Conservation (phyloP, 1,140 invertebrate genomes). For the Drusus annulatus region DNA sequence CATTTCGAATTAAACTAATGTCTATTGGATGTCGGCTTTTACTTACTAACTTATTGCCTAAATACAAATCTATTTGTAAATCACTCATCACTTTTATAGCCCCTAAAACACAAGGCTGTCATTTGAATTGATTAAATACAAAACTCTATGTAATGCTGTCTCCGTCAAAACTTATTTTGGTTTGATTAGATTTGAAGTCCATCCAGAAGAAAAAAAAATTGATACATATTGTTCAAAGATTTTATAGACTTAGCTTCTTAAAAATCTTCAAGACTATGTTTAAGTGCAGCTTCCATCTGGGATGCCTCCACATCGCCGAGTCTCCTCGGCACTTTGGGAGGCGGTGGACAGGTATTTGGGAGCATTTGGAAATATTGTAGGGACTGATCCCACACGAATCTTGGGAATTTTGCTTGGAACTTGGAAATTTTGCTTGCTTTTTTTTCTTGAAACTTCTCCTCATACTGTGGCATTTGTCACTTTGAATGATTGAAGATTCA, state of each 20-base stretch:
- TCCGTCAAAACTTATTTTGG: neutral
- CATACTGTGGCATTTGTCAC: neutral
- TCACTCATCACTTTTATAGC: conserved; percentile 1
- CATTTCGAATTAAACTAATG: neutral
- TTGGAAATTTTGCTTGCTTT: no score
- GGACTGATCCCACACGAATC: neutral
- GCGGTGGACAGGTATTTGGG: neutral
- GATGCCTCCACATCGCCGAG: neutral
- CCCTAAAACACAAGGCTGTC: conserved; percentile 1
- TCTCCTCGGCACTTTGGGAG: neutral
- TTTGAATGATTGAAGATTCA: neutral
- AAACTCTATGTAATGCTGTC: neutral
- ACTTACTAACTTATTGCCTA: neutral
- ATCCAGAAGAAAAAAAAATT: neutral
- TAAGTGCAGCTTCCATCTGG: neutral
- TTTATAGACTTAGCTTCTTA: neutral
- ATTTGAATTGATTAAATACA: neutral
- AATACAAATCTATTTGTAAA: conserved; percentile 8
- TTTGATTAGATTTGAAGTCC: neutral
- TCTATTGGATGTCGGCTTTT: neutral
- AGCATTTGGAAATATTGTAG: neutral
- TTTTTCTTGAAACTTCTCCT: neutral
- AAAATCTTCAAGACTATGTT: neutral
- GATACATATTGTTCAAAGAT: neutral
- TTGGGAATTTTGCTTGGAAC: neutral